Conservation (phyloP, 1,140 invertebrate genomes). For the Samia ricini region DNA sequence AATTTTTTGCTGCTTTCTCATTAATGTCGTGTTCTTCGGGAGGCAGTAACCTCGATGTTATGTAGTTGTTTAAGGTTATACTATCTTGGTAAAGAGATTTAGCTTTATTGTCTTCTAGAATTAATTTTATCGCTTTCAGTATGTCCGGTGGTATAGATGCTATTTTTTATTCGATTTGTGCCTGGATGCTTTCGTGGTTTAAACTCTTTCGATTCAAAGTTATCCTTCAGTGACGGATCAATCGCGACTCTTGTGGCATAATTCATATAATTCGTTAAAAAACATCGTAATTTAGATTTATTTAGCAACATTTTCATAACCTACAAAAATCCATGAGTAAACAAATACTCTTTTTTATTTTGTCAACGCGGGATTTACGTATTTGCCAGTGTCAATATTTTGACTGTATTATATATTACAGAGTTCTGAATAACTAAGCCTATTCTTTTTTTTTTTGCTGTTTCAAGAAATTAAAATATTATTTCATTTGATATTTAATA, state of each 20-base stretch:
- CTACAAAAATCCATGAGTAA: slow-evolving; percentile 16
- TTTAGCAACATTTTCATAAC: slow-evolving; percentile 61
- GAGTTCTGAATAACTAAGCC: no score
- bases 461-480: no score
- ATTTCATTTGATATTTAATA: no score
- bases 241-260: slow-evolving; percentile 73
- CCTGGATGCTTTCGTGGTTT: slow-evolving; percentile 86
- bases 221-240: slow-evolving; percentile 70
- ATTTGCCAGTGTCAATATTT: no score
- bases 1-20: slow-evolving; percentile 63
- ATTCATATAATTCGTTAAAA: slow-evolving; percentile 35
- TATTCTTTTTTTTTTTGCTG: no score
- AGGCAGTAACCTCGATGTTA: slow-evolving; percentile 80
- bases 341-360: not conserved
- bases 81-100: slow-evolving; percentile 77
- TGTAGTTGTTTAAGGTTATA: slow-evolving; percentile 78
- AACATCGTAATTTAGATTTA: slow-evolving; percentile 40
- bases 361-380: no score
- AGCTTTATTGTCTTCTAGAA: slow-evolving; percentile 78
- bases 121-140: slow-evolving; percentile 72
- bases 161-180: slow-evolving; percentile 67
- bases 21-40: slow-evolving; percentile 78
- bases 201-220: slow-evolving; percentile 78
- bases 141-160: slow-evolving; percentile 80
- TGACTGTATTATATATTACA: no score